Base-by-base conservation (phyloP, 2,888 invertebrate species). In the Thalpophila matura region DNA sequence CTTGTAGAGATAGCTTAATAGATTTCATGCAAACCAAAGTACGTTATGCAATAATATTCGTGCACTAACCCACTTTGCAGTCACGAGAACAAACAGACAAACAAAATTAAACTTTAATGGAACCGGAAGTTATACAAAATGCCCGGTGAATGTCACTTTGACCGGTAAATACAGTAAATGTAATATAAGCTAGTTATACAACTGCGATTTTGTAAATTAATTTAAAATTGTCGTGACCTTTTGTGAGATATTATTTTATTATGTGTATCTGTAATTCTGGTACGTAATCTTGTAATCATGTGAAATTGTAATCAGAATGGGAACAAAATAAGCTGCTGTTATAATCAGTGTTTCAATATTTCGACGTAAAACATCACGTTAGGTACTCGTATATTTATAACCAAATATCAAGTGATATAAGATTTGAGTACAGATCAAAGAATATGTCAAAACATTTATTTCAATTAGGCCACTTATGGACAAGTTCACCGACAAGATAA, bases 91-190 rank as follows among this genome's bases (percentile, higher is more conserved):
- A 74, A 53, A 69, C 55, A 65, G 37, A 57, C 74, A 54, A 14
- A 62, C 66, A 50, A 80, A 76, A 84, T 45, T 80, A 37, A 63
- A 74, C 77, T 59, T 60, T 75, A 79, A 65, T 58, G n/a, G 40
- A 14, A 37, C 59, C 77, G 77, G 77, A 77, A 69, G 63, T 51
- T 63, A 47, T 40, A 33, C 33, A 37, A 45, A 56, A 63, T 69
- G 20, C 4, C 60, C 50, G 54, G 65, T 43, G 76, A 78, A 59
- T 69, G 66, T 64, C 53, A 54, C 14, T 59, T 72, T 58, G 50
- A 49, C 49, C 45, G 5, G 61, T 45, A 59, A 64, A 50, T 29
- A 37, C 33, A n/a, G 22, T 66, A 47, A 66, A 59, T 31, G 55
- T 56, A 33, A 53, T 42, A 53, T 71, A 57, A 27, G 31, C 37